Evolutionary conservation across 2,797 vertebrate genomes (phyloP).

Genomic region (Characodon lateralis): DNA sequence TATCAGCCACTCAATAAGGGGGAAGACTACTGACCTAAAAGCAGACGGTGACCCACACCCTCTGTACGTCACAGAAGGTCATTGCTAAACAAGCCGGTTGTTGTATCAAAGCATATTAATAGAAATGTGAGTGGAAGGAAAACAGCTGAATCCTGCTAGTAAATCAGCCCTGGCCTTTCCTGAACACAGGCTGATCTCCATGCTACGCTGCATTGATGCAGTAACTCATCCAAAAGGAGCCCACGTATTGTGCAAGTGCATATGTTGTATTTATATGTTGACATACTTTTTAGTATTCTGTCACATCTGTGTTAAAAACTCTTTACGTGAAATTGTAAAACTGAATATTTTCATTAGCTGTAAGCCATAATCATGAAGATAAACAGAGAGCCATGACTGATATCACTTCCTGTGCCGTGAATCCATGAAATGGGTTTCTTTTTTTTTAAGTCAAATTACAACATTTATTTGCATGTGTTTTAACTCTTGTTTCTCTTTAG

Average conservation of each 20-base stretch:
- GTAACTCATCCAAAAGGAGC: not conserved
- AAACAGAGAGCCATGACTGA: not conserved
- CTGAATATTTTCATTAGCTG: not conserved
- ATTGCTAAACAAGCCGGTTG: not conserved
- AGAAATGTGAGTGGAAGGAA: not conserved
- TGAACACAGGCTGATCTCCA: not conserved
- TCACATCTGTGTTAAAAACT: not conserved
- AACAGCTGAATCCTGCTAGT: not conserved
- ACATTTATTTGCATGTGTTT: not conserved
- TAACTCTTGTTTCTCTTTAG: conserved; percentile 41
- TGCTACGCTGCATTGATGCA: not conserved
- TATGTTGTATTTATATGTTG: too few species aligned
- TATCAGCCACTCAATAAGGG: not conserved
- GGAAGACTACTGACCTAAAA: not conserved
- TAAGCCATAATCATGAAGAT: not conserved
- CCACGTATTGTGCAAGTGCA: too few species aligned
- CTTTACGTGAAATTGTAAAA: not conserved
- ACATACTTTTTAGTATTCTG: not conserved
- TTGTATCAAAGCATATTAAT: not conserved
- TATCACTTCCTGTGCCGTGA: not conserved
- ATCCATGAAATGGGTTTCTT: not conserved
- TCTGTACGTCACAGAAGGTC: not conserved
- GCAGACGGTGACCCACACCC: too few species aligned
- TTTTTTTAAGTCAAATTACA: not conserved
- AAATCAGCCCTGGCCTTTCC: not conserved